Base-by-base conservation (phyloP, 2,888 invertebrate genomes). In the Lamproptera curius region DNA sequence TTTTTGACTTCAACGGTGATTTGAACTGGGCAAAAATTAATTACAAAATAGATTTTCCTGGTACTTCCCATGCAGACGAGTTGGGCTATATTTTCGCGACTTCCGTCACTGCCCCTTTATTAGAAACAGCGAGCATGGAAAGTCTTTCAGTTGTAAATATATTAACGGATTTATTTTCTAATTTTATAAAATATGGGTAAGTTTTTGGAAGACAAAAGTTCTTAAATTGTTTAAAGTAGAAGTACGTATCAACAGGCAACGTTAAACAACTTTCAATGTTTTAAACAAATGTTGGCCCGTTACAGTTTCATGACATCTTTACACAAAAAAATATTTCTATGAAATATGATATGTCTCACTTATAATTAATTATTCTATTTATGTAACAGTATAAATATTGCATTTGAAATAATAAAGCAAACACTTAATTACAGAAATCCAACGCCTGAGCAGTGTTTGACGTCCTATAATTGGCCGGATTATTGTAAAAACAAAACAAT, bases 1-100 rank as follows among this genome's bases (percentile, higher is more conserved):
- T 52, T 14, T 63, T 63, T 42, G 49, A 53, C 33, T 63, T 54
- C 31, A 51, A 55, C 10, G 58, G 62, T 5, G 46, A 53, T 9
- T 46, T 61, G 6, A 60, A 61, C 42, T 50, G 53, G 43, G 31
- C 46, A 11, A 56, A 56, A 48, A 23, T 50, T 23, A 14, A 38
- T 34, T 46, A 48, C 23, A 37, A 51, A 0, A 40, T 56, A 11
- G 16, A 39, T 17, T 51, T 54, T 10, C 39, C 45, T 1, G 61
- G 57, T 4, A 50, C 55, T 8, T 45, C 56, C 0, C 62, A 63
- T 44, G 55, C 50, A 13, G 52, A 52, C 26, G 52, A 55, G 3
- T 11, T 55, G 20, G 57, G 55, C 5, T 61, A 62, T 15, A 28
- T 58, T 6, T 60, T 59, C 46, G 42, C 56, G 5, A 48, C 54